phyloP scores from a whole-genome alignment of 2,888 invertebrate genomes.

The Lamellibrachia satsuma region DNA sequence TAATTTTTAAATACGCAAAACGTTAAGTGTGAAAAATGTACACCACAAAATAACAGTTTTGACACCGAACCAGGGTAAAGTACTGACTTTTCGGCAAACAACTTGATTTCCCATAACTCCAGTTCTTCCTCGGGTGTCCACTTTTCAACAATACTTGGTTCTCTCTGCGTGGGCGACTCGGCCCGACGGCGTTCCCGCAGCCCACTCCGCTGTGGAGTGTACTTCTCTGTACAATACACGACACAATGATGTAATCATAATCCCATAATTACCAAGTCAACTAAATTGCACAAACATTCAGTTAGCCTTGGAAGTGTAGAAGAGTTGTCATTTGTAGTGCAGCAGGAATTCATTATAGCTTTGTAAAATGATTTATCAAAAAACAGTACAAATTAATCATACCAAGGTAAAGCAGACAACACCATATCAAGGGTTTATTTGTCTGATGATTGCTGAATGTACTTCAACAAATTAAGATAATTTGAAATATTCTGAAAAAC shows the following conservation, averaged over 20 bases:
- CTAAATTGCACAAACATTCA: background rate
- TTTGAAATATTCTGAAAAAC: no score
- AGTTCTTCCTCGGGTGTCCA: constrained; percentile 97
- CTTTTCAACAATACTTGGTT: constrained; percentile 92
- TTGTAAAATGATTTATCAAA: no score
- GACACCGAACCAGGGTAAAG: background rate
- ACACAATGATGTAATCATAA: constrained; percentile 1
- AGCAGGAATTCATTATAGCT: no score
- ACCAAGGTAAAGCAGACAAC: no score
- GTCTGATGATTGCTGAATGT: background rate
- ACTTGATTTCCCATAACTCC: constrained; percentile 92
- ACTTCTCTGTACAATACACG: constrained; percentile 72
- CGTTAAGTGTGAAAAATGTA: background rate
- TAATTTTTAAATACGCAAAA: background rate
- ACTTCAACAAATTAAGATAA: background rate
- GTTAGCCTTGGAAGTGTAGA: background rate
- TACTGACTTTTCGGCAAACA: constrained; percentile 63
- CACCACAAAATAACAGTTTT: background rate
- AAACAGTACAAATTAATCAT: no score
- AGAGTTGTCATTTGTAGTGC: background rate
- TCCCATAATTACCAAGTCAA: background rate
- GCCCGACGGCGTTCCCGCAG: constrained; percentile 86
- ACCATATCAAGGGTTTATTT: background rate
- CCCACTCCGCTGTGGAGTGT: constrained; percentile 88
- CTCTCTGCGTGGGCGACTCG: constrained; percentile 92